phyloP scores from a whole-genome alignment of 1,140 invertebrate genomes.

The Lysiphlebus fabarum region DNA sequence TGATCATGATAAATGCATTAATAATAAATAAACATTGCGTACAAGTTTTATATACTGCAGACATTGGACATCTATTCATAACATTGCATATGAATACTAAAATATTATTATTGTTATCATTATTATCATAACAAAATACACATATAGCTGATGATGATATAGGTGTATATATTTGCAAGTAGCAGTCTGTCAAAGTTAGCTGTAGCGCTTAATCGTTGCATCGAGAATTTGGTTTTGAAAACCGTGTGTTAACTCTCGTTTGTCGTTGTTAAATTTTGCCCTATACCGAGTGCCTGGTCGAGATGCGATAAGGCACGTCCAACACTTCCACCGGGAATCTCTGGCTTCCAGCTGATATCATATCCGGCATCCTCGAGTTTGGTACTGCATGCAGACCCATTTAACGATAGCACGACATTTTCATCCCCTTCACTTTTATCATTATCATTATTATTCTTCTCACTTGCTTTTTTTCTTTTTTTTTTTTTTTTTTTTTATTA shows the following conservation, averaged over 20 bases:
- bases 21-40: too few species aligned
- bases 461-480: not conserved
- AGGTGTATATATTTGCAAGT: too few species aligned
- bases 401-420: constrained; percentile 22
- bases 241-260: too few species aligned
- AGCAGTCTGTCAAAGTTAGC: too few species aligned
- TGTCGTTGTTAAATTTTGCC: constrained; percentile 27
- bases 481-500: too few species aligned
- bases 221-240: not conserved
- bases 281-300: constrained; percentile 42
- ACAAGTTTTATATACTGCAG: too few species aligned
- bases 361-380: constrained; percentile 36
- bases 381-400: not conserved
- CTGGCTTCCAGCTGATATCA: constrained; percentile 45
- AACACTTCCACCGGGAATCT: constrained; percentile 45
- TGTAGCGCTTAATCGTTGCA: constrained; percentile 6
- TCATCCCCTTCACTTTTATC: constrained; percentile 21
- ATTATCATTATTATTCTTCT: not conserved
- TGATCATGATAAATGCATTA: too few species aligned
- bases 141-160: too few species aligned
- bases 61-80: too few species aligned
- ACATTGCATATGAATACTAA: too few species aligned
- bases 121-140: too few species aligned
- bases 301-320: constrained; percentile 52
- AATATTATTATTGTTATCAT: too few species aligned